Percentiles rank a stretch among this genome's conserved stretches.
phyloP scores from a whole-genome alignment of 2,113 vertebrate genomes.

The Serinus canaria region DNA sequence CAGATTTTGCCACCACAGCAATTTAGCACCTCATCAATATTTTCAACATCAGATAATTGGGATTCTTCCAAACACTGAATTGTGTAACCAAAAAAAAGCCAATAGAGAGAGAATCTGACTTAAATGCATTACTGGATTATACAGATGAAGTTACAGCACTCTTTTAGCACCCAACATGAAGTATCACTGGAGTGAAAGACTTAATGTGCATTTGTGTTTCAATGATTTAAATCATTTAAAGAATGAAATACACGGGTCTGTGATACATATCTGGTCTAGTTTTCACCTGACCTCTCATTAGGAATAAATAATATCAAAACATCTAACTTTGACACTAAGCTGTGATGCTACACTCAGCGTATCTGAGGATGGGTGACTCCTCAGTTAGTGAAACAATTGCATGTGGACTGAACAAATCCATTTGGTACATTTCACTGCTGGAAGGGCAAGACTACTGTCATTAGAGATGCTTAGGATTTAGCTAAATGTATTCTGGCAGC shows the following conservation, averaged over 20 bases:
- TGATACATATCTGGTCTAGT: background rate
- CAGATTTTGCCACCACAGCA: slow-evolving; percentile 10
- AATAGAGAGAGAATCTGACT: background rate
- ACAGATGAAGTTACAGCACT: background rate
- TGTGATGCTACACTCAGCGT: background rate
- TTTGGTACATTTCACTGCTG: background rate
- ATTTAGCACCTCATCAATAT: slow-evolving; percentile 27
- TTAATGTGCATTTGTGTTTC: background rate
- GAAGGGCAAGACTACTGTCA: background rate
- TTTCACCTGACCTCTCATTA: background rate
- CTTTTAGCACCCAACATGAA: background rate
- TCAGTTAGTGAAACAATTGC: background rate
- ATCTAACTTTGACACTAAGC: background rate
- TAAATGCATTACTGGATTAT: background rate
- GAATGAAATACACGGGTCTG: background rate
- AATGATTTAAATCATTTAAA: background rate
- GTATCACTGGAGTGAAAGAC: background rate
- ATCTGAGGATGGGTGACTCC: background rate
- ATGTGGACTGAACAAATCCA: background rate
- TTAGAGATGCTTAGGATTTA: background rate
- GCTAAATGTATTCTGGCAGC: background rate
- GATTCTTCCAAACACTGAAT: background rate
- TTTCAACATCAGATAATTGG: slow-evolving; percentile 25
- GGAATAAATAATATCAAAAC: background rate
- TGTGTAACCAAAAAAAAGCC: background rate